phyloP scores from a whole-genome alignment of 2,888 invertebrate genomes.

The Aleiodes testaceus region DNA sequence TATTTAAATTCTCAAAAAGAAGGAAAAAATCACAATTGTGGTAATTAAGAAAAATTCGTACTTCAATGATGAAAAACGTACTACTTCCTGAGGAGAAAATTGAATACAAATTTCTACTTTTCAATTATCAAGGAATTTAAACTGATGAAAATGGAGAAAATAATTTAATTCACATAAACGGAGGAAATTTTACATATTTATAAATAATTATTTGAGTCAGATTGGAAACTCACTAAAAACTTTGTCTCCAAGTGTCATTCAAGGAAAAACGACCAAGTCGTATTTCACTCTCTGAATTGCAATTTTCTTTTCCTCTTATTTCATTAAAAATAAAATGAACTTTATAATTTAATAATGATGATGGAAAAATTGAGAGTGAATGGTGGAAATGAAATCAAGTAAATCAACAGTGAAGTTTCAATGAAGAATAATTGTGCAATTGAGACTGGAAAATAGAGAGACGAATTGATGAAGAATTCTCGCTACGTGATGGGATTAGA shows the following conservation, averaged over 20 bases:
- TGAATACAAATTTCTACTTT: neutral
- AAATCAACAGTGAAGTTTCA: too few species aligned
- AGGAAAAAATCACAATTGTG: slow-evolving; percentile 12
- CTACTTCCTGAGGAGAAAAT: neutral
- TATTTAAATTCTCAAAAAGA: slow-evolving; percentile 29
- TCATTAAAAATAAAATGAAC: too few species aligned
- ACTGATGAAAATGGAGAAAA: neutral
- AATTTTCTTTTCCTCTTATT: too few species aligned
- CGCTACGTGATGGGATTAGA: neutral
- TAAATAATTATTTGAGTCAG: too few species aligned
- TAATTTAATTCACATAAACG: neutral
- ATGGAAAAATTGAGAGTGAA: too few species aligned
- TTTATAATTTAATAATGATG: too few species aligned
- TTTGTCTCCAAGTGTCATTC: too few species aligned
- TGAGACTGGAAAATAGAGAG: neutral
- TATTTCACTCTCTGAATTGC: too few species aligned
- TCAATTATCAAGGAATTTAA: neutral
- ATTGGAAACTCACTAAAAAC: too few species aligned
- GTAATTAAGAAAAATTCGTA: neutral
- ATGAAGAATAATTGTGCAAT: neutral
- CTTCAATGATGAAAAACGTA: neutral
- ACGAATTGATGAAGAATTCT: neutral
- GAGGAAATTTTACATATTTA: too few species aligned
- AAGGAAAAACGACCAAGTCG: too few species aligned
- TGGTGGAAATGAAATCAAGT: too few species aligned